Evolutionary conservation across 1,140 invertebrate species (phyloP), one percentile per base, ranked within the genome.

Genomic region (Eumeta japonica): DNA sequence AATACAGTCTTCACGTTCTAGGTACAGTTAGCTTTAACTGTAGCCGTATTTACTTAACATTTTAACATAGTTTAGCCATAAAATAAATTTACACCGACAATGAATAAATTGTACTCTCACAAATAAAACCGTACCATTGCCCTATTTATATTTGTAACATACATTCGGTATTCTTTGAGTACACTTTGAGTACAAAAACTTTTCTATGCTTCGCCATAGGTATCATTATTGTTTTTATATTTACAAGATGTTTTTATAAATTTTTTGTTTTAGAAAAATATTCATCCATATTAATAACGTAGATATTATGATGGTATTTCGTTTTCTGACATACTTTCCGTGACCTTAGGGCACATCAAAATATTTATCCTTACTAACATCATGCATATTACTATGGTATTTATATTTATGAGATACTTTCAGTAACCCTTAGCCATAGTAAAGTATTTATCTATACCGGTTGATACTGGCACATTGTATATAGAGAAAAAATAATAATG

Each of bases 11-110:
- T n/a, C n/a, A n/a, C n/a, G n/a, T n/a, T n/a, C n/a, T n/a, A n/a
- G n/a, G 61, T 55, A 65, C 55, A 55, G 51, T 43, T 59, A 48
- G 39, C 44, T 53, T 62, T 64, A 58, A 56, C 53, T 57, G 58
- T 62, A 57, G 40, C 36, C 37, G 38, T 50, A 41, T 46, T 46
- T 55, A 38, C 49, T 43, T 48, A 44, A 47, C 45, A 43, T 36
- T 36, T 48, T 13, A 35, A 35, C 27, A 34, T 19, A 34, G 27
- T 35, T 24, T 20, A 35, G 16, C 34, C 34, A 24, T 35, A 35
- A 13, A 5, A 3, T 10, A 29, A 11, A n/a, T 3, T 29, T 29
- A 3, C n/a, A 29, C n/a, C 3, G 3, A 2, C 5, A 16, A 33
- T 34, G 24, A 19, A 28, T 28, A 28, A 28, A 28, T 28, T 10